Conservation (phyloP, 1,140 invertebrate species). For the Diabrotica virgifera region DNA sequence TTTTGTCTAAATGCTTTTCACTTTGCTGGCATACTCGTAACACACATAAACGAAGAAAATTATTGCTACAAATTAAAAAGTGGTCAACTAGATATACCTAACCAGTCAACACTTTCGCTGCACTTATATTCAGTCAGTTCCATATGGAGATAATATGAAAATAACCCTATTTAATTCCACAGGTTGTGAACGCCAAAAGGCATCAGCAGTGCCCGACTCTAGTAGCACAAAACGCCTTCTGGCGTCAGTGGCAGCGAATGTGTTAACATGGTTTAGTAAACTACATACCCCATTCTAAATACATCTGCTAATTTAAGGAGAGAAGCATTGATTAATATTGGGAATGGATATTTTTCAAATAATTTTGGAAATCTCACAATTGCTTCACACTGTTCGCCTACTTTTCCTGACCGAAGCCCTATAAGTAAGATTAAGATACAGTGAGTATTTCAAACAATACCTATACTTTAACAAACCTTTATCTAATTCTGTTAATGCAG, state of each 20-base stretch:
- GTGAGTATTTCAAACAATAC: slow-evolving; percentile 2
- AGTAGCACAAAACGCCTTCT: too few species aligned
- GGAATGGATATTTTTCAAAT: slow-evolving; percentile 97
- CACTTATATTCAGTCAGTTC: too few species aligned
- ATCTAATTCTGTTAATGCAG: slow-evolving; percentile 88
- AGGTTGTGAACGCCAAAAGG: too few species aligned
- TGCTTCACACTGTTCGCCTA: slow-evolving; percentile 94
- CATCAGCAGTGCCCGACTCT: too few species aligned
- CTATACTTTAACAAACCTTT: slow-evolving; percentile 64
- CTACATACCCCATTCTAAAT: slow-evolving; percentile 77
- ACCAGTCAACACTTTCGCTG: too few species aligned
- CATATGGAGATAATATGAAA: too few species aligned
- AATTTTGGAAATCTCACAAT: slow-evolving; percentile 91
- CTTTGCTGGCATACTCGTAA: slow-evolving; percentile 91
- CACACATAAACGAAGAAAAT: slow-evolving; percentile 92
- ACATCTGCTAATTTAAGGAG: slow-evolving; percentile 93
- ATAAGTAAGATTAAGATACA: too few species aligned
- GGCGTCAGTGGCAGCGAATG: too few species aligned
- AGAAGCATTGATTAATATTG: slow-evolving; percentile 95
- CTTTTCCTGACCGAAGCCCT: slow-evolving; percentile 84
- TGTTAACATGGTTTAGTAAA: slow-evolving; percentile 3
- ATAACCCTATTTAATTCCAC: too few species aligned
- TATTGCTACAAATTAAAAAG: slow-evolving; percentile 59
- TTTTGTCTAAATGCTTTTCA: slow-evolving; percentile 95
- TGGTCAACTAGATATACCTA: too few species aligned